Conservation (phyloP, 1,140 invertebrate genomes). For the Heliothis virescens region DNA sequence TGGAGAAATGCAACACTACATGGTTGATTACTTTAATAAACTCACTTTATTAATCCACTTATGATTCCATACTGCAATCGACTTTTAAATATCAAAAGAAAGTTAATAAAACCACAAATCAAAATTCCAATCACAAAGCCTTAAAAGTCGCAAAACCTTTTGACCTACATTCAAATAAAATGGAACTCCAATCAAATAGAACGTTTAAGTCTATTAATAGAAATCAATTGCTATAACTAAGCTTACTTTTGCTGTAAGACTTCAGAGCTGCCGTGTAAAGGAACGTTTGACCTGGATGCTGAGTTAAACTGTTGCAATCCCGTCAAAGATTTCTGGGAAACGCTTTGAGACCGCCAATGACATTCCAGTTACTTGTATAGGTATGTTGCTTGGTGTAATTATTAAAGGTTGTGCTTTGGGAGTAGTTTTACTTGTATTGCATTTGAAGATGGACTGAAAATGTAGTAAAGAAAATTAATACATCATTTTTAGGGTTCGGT, state of each 20-base stretch:
- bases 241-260: constrained; percentile 1
- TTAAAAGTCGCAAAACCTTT: neutral
- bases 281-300: neutral
- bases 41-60: too few species aligned
- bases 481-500: too few species aligned
- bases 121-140: neutral
- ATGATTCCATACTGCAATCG: too few species aligned
- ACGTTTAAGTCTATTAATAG: constrained; percentile 31
- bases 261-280: constrained; percentile 1
- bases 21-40: too few species aligned
- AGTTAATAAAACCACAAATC: neutral
- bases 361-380: neutral
- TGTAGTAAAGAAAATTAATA: too few species aligned
- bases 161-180: constrained; percentile 7
- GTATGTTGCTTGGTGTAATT: neutral
- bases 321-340: constrained; percentile 9
- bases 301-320: constrained; percentile 6
- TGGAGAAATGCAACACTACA: too few species aligned
- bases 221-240: constrained; percentile 26
- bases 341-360: constrained; percentile 1
- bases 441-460: too few species aligned
- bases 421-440: too few species aligned
- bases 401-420: too few species aligned
- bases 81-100: neutral
- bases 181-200: constrained; percentile 7